Evolutionary conservation across 2,113 vertebrate species (phyloP).

Genomic region (Mesoclemmys tuberculata): DNA sequence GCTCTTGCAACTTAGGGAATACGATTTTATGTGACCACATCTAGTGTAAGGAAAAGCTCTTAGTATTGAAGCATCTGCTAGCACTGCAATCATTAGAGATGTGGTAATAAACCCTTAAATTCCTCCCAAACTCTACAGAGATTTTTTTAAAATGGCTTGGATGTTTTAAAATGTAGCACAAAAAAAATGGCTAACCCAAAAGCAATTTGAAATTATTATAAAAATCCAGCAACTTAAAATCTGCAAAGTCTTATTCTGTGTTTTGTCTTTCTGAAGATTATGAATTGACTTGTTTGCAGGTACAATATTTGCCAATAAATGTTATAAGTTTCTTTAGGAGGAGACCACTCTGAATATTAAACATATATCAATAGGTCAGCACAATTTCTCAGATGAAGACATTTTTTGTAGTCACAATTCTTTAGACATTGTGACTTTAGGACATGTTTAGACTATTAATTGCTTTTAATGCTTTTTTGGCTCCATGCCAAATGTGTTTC

Average conservation of each 20-base stretch:
- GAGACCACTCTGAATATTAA: neutral
- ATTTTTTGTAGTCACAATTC: neutral
- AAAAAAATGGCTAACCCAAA: neutral
- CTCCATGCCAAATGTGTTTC: neutral
- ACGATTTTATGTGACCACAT: neutral
- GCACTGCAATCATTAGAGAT: neutral
- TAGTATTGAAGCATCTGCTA: neutral
- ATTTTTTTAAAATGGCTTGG: neutral
- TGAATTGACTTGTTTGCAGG: neutral
- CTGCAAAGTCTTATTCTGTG: neutral
- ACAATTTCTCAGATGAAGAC: neutral
- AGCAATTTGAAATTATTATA: neutral
- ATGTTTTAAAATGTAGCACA: neutral
- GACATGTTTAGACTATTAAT: neutral
- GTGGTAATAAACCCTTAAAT: neutral
- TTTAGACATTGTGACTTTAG: neutral
- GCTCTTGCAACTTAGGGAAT: neutral
- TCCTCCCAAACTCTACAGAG: neutral
- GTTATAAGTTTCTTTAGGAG: neutral
- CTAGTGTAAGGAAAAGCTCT: neutral
- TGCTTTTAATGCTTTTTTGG: neutral
- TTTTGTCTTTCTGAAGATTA: neutral
- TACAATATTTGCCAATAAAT: neutral
- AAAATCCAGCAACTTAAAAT: neutral
- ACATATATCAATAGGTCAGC: neutral